Evolutionary conservation across 2,888 invertebrate genomes (phyloP), one percentile per base, ranked within the genome.

Genomic region (Parnassius orleans): DNA sequence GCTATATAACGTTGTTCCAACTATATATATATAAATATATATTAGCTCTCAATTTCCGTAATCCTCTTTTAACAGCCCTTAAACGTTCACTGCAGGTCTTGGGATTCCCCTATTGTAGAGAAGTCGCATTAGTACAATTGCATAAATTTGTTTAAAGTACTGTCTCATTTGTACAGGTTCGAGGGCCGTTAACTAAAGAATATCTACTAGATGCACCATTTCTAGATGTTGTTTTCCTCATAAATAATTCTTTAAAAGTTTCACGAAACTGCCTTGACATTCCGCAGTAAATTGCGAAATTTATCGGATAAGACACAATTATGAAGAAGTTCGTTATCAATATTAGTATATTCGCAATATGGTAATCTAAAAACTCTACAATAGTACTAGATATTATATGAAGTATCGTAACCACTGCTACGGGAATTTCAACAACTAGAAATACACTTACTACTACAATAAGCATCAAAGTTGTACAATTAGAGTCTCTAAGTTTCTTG

Each of bases 231-330:
- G 93, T 92, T 0, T 93, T 93, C 54, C 94, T 84, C 51, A 96
- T 93, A 78, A 98, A 98, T 11, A 95, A 80, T 74, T 95, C 96
- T 76, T 96, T 97, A 82, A 98, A 98, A 0, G 98, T 98, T 81
- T 98, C 97, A 59, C 98, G 93, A 84, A 98, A 98, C 81, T 97
- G 97, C 42, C 97, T 92, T 47, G 97, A 97, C 98, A 98, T 99
- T 42, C 98, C 98, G 81, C 98, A 98, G 79, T 98, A 98, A 69
- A 98, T 98, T 66, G 97, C 98, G 77, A 98, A 98, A 83, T 98
- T 98, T 64, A 98, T 95, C n/a, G 98, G 98, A 84, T 98, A 98
- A 54, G 97, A 97, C 46, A 97, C 93, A 64, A 98, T 95, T 66
- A 98, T 96, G 81, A 97, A 95, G 87, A 98, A 97, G 89, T 98